phyloP scores from a whole-genome alignment of 2,113 vertebrate genomes.

The Sphyrna mokarran region DNA sequence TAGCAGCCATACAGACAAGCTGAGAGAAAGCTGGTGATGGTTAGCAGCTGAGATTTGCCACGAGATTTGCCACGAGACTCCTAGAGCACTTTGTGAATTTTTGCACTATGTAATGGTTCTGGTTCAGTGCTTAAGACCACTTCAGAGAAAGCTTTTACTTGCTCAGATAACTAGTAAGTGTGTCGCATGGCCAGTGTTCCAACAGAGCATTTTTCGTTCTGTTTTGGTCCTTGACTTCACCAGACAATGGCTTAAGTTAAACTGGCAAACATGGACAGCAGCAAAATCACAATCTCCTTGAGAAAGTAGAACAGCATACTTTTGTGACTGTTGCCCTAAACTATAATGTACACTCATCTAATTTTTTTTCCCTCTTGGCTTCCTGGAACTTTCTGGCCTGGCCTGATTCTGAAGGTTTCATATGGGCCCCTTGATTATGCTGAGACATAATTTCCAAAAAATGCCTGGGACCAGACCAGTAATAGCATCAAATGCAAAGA shows the following conservation, averaged over 20 bases:
- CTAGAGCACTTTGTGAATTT: background rate
- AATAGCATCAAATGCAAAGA: too few relatives aligned
- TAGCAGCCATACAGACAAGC: background rate
- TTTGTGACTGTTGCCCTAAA: too few relatives aligned
- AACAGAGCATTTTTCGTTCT: background rate
- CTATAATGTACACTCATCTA: too few relatives aligned
- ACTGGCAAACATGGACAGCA: background rate
- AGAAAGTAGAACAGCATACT: background rate
- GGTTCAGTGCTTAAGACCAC: background rate
- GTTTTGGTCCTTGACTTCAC: background rate
- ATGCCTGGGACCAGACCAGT: too few relatives aligned
- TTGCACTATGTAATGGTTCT: background rate
- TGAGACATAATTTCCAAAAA: background rate
- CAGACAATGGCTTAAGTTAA: background rate
- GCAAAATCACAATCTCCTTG: too few relatives aligned
- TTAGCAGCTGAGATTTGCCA: background rate
- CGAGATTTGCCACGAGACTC: background rate
- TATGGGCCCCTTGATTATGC: background rate
- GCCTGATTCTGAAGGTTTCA: background rate
- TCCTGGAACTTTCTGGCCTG: too few relatives aligned
- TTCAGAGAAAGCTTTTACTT: background rate
- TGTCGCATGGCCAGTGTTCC: background rate
- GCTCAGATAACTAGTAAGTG: too few relatives aligned
- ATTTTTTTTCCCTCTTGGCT: too few relatives aligned
- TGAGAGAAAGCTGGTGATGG: background rate